phyloP scores from a whole-genome alignment of 2,113 vertebrate species.

The Piaya cayana region DNA sequence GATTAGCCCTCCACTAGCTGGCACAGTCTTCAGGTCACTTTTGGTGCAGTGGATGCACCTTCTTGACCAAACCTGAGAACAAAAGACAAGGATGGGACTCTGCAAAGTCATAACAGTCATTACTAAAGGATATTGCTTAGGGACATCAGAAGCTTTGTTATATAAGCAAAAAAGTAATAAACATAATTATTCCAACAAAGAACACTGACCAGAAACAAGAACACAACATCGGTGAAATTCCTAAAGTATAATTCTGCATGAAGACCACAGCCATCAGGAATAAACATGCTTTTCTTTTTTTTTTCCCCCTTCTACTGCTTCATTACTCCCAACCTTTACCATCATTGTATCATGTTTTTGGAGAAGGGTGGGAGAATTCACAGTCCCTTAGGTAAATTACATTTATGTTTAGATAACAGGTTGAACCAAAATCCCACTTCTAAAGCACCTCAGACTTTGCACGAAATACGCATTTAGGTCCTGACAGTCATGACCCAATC shows the following conservation, averaged over 20 bases:
- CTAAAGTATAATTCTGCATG: not conserved
- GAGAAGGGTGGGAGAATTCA: not conserved
- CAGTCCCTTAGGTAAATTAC: not conserved
- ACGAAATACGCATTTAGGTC: not conserved
- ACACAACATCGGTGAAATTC: not conserved
- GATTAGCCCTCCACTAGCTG: not conserved
- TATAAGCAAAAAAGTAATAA: not conserved
- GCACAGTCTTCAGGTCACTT: not conserved
- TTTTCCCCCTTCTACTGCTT: not conserved
- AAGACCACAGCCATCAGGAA: not conserved
- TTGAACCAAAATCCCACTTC: not conserved
- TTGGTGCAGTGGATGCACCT: not conserved
- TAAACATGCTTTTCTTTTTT: not conserved
- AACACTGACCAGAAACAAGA: not conserved
- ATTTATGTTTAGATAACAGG: constrained; percentile 1
- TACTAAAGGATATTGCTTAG: not conserved
- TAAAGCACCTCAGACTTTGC: not conserved
- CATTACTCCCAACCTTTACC: not conserved
- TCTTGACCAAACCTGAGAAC: not conserved
- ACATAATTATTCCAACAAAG: not conserved
- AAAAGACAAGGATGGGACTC: not conserved
- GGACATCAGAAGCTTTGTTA: not conserved
- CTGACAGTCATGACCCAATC: not conserved
- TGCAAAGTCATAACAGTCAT: not conserved
- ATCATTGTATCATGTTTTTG: not conserved